These are phyloP conservation scores for Arbacia lixula DNA, from an alignment of 53 echinoderm and acorn worm species.

Conservation along the genomic window DNA sequence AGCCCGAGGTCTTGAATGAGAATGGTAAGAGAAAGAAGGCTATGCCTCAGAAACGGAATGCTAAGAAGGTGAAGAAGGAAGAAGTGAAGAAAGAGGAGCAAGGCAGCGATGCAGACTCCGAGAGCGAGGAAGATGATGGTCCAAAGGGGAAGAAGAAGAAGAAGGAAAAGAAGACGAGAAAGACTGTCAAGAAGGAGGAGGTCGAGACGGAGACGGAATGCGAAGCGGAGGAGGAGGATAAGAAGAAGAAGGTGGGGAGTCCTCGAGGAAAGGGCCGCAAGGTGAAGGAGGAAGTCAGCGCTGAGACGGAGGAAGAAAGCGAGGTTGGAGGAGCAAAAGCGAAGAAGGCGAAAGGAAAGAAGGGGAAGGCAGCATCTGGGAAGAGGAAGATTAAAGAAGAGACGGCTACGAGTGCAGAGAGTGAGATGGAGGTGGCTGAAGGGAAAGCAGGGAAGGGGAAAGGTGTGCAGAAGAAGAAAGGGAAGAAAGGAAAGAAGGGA, in stretches of 20 bases:
- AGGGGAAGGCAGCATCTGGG: neutral
- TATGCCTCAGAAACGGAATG: slow-evolving; percentile 12
- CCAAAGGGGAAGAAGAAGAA: slow-evolving; percentile 30
- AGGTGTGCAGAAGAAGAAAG: neutral
- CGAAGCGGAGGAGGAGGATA: slow-evolving; percentile 21
- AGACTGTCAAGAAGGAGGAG: slow-evolving; percentile 28
- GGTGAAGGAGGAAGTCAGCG: slow-evolving; percentile 6
- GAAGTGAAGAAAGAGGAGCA: slow-evolving; percentile 18
- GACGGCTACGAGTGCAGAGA: slow-evolving; percentile 41
- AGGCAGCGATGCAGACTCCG: slow-evolving; percentile 49
- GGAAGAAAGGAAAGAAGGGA: slow-evolving; percentile 3
- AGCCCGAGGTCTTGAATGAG: slow-evolving; percentile 30
- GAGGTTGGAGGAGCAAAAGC: slow-evolving; percentile 6
- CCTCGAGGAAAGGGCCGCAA: slow-evolving; percentile 19
- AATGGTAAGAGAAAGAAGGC: slow-evolving; percentile 41
- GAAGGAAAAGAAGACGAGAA: slow-evolving; percentile 32
- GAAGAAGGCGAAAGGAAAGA: slow-evolving; percentile 5
- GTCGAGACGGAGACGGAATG: slow-evolving; percentile 31
- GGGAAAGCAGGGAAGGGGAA: slow-evolving; percentile 12
- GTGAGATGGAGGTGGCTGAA: slow-evolving; percentile 19
- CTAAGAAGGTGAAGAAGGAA: slow-evolving; percentile 36
- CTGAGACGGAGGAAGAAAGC: slow-evolving; percentile 29
- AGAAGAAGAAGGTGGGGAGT: slow-evolving; percentile 10
- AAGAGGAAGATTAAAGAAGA: slow-evolving; percentile 32
- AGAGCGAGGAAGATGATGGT: slow-evolving; percentile 41